Evolutionary conservation across 2,113 vertebrate species (phyloP), one percentile per base, ranked within the genome.

Genomic region (Picathartes gymnocephalus): DNA sequence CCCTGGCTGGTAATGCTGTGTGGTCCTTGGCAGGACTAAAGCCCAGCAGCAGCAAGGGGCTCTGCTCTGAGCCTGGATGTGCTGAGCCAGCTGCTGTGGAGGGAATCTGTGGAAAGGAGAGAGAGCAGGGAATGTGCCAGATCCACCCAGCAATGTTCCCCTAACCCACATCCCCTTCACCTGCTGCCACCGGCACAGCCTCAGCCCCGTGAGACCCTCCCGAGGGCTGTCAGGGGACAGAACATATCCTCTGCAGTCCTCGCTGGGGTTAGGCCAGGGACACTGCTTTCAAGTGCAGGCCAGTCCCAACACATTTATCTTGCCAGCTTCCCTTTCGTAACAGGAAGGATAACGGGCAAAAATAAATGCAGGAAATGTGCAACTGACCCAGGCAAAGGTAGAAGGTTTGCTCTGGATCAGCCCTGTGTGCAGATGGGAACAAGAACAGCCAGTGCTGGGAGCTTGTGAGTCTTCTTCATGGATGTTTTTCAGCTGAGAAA

Each of bases 331-430:
- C 90, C 47, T 91, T 94, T 91, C 15, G 3, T 83, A 94, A 90
- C 85, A 92, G 95, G 95, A 97, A 95, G 82, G 82, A 91, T 8
- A 90, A 40, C 1, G 1, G 88, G 65, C 82, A 94, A 97, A 95
- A 95, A 94, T 73, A 86, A 81, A 58, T 71, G 60, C 69, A 93
- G 93, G 95, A 96, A 96, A 79, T 39, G 69, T 93, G 48, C 22
- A 13, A 56, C 31, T 81, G 88, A 86, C 79, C 53, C 76, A 83
- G 79, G 88, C 90, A 65, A 90, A 88, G 79, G 91, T 79, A 91
- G 81, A 66, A 78, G 73, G 28, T 81, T 92, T 95, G 68, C 31
- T 62, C 73, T 56, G 74, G 15, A 31, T 82, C 58, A 76, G 4
- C 25, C n/a, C 35, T 12, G 25, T 45, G 45, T 62, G 35, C 54